Percentiles rank a stretch among this genome's conserved stretches.
Evolutionary conservation across 1,140 invertebrate species (phyloP).

Genomic region (Formica exsecta): DNA sequence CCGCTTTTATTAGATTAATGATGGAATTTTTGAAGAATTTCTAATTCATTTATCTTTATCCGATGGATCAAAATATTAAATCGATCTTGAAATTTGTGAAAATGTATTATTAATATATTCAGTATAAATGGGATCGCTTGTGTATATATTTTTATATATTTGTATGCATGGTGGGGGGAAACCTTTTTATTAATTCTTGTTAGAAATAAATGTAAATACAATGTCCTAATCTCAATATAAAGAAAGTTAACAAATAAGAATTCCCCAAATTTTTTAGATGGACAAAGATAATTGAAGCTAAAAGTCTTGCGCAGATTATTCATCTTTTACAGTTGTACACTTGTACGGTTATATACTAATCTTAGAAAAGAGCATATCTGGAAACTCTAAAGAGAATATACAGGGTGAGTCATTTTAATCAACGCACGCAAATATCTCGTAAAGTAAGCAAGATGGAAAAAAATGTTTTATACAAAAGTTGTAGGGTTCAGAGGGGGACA

Average conservation of each 20-base stretch:
- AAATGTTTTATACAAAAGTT: too few species aligned
- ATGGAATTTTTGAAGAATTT: neutral
- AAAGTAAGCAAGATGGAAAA: too few species aligned
- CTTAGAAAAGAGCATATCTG: slow-evolving; percentile 8
- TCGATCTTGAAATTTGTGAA: neutral
- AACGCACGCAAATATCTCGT: too few species aligned
- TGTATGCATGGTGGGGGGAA: neutral
- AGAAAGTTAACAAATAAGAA: neutral
- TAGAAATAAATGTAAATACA: neutral
- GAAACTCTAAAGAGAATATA: neutral
- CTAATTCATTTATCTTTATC: neutral
- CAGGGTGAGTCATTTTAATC: too few species aligned
- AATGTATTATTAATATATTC: neutral
- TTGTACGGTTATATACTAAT: slow-evolving; percentile 2
- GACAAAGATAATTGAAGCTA: slow-evolving; percentile 24
- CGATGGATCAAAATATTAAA: neutral
- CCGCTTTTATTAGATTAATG: neutral
- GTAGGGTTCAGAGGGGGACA: too few species aligned
- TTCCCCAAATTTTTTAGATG: neutral
- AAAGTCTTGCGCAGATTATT: neutral
- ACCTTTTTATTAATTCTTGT: too few species aligned
- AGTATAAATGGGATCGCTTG: neutral
- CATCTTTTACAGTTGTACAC: neutral
- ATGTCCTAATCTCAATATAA: neutral
- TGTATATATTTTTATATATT: neutral